Base-by-base conservation (phyloP, 2,888 invertebrate genomes). In the Adineta ricciae region DNA sequence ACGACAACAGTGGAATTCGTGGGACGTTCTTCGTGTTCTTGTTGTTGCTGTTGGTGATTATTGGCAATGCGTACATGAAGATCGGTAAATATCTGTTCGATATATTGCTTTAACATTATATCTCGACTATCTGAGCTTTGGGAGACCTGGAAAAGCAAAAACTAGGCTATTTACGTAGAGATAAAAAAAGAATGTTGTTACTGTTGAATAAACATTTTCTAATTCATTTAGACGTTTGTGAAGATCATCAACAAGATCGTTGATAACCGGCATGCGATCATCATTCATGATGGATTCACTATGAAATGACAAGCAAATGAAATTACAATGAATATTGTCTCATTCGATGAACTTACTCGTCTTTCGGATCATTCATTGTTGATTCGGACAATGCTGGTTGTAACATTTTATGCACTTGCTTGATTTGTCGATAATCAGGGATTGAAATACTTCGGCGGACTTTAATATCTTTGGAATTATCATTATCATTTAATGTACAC, bases 71-170 rank as follows among this genome's bases (percentile, higher is more conserved):
- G 78, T 78, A 19, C 41, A 24, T 78, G 78, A 78, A 78, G 78
- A 78, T 78, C 78, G n/a, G 78, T 78, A 78, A 41, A 78, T 78
- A 78, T 78, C 41, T 78, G 78, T 78, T 78, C 78, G 41, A 78
- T 78, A 78, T 78, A 78, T 41, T 78, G 21, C 41, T 78, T 78
- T 41, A 78, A n/a, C 78, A 78, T 78, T n/a, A 78, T 41, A 78
- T 78, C 78, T 41, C 78, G 24, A 24, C 41, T 41, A 41, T 78
- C 41, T 41, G 41, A 41, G n/a, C 78, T 78, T 24, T 41, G 38
- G 2, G 78, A 41, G 11, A 78, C 78, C 78, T 78, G 0, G 14
- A n/a, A 41, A 11, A 41, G n/a, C 0, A n/a, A 41, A 38, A 5
- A n/a, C n/a, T 7, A 41, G 41, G 14, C 11, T 41, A 78, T n/a